These are phyloP conservation scores for Drosophila hamatofila DNA, from an alignment of 2,888 invertebrate species.

Conservation along the genomic window DNA sequence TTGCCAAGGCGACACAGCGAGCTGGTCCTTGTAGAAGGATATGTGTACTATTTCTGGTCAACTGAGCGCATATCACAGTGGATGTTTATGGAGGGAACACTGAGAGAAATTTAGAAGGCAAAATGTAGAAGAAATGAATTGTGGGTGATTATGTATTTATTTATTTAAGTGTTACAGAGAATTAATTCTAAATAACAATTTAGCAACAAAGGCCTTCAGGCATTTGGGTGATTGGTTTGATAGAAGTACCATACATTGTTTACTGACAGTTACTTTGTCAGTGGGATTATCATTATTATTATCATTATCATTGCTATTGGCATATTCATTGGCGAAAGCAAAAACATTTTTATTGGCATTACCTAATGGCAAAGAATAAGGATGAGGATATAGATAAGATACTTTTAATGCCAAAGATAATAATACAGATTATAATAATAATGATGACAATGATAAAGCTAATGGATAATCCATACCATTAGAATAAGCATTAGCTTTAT, in stretches of 20 bases:
- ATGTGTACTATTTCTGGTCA: constrained; percentile 56
- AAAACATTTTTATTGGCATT: too few relatives aligned
- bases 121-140: too few relatives aligned
- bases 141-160: background rate
- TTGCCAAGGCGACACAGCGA: constrained; percentile 51
- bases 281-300: background rate
- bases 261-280: background rate
- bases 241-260: background rate
- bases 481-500: too few relatives aligned
- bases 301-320: background rate
- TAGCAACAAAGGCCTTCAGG: too few relatives aligned
- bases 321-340: background rate
- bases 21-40: constrained; percentile 39
- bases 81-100: constrained; percentile 31
- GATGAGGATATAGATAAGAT: too few relatives aligned
- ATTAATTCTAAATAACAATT: too few relatives aligned
- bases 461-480: too few relatives aligned
- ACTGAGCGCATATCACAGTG: constrained; percentile 44
- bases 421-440: too few relatives aligned
- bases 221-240: background rate
- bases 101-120: constrained; percentile 18
- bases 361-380: too few relatives aligned
- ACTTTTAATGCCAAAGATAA: too few relatives aligned
- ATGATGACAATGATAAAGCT: too few relatives aligned
- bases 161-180: too few relatives aligned